These are phyloP conservation scores for Chlorops oryzae DNA, from an alignment of 1,140 invertebrate genomes.

Conservation along the genomic window DNA sequence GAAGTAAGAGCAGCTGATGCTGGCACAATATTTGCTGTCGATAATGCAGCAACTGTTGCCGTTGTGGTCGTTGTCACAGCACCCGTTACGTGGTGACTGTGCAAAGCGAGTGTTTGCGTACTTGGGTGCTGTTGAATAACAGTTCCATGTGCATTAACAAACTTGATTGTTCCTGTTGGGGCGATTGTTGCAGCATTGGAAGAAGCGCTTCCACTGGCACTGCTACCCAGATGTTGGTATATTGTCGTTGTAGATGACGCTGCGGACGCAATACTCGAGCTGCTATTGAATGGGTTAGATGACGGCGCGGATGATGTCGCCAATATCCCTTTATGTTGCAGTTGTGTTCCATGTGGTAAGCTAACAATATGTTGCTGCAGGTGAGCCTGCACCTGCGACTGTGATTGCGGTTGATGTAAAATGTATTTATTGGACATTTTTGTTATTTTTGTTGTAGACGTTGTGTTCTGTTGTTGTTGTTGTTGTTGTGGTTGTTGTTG, in stretches of 20 bases:
- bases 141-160: constrained; percentile 44
- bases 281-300: constrained; percentile 13
- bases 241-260: neutral
- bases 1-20: constrained; percentile 6
- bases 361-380: constrained; percentile 24
- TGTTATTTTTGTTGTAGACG: constrained; percentile 24
- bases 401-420: constrained; percentile 29
- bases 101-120: constrained; percentile 3
- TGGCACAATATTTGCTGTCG: constrained; percentile 15
- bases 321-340: constrained; percentile 32
- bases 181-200: constrained; percentile 28
- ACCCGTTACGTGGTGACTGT: constrained; percentile 15
- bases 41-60: constrained; percentile 21
- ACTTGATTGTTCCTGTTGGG: constrained; percentile 43
- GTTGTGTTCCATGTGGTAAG: constrained; percentile 37
- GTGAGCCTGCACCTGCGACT: too few species aligned
- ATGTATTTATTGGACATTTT: constrained; percentile 32
- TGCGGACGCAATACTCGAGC: constrained; percentile 14
- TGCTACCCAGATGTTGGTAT: neutral
- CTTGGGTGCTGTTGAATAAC: constrained; percentile 36
- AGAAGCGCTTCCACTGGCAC: constrained; percentile 22
- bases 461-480: constrained; percentile 11
- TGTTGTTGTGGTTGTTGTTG: constrained; percentile 17
- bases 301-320: constrained; percentile 11
- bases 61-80: constrained; percentile 30